These are phyloP conservation scores for Ischnura elegans DNA, from an alignment of 2,888 invertebrate genomes.

Conservation along the genomic window DNA sequence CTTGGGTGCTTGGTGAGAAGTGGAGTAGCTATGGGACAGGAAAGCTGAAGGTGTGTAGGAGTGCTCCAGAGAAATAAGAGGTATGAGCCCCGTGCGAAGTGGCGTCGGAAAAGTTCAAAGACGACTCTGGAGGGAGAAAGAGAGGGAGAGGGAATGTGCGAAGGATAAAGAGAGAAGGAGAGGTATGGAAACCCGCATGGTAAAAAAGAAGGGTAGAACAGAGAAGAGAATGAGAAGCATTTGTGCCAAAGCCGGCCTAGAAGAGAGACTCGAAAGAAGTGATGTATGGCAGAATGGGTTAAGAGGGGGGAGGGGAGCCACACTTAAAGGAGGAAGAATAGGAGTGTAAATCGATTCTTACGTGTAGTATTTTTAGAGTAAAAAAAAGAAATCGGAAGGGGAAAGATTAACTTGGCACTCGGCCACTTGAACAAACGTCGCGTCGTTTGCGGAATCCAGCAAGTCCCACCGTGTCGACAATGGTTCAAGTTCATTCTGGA, in stretches of 20 bases:
- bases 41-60: background rate
- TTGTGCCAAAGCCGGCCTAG: background rate
- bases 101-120: constrained; percentile 58
- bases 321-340: background rate
- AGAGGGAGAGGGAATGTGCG: background rate
- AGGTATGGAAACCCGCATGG: background rate
- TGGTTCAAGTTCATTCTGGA: background rate
- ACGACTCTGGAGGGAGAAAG: background rate
- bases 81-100: background rate
- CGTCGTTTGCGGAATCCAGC: background rate
- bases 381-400: background rate
- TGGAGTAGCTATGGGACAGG: no score
- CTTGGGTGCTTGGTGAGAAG: no score
- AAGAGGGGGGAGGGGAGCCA: no score
- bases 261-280: background rate
- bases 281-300: background rate
- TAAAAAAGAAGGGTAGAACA: background rate
- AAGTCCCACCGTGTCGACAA: background rate
- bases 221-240: background rate
- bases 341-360: background rate
- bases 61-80: background rate
- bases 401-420: background rate
- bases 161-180: background rate
- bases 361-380: background rate
- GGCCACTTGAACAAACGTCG: background rate